These are phyloP conservation scores for Threskiornis aethiopicus DNA, from an alignment of 2,797 vertebrate genomes.

Conservation along the genomic window DNA sequence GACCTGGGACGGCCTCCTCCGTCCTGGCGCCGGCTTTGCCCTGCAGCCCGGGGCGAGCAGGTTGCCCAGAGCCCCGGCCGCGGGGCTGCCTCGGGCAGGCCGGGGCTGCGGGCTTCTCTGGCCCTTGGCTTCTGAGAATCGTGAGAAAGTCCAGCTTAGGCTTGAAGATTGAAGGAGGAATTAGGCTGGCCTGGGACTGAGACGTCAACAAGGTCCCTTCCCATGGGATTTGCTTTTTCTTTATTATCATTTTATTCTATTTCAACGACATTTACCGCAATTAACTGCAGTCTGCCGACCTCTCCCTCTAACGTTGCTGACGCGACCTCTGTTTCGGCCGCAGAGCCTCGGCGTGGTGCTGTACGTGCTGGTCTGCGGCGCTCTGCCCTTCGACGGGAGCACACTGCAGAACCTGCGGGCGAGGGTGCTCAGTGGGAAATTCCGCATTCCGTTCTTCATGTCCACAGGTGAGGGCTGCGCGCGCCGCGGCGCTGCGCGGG, in stretches of 20 bases:
- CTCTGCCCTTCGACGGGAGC: slow-evolving; percentile 96
- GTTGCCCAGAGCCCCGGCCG: not conserved
- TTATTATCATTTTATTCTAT: rapidly evolving
- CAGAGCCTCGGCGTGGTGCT: slow-evolving; percentile 96
- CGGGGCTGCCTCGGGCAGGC: not conserved
- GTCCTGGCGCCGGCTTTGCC: not conserved
- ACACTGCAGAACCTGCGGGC: slow-evolving; percentile 97
- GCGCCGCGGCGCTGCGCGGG: not conserved
- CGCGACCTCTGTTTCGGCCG: not conserved
- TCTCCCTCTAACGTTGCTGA: not conserved
- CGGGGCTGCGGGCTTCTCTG: too few relatives aligned
- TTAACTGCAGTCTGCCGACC: not conserved
- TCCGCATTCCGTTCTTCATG: slow-evolving; percentile 99
- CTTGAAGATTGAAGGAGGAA: not conserved
- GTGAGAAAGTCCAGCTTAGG: not conserved
- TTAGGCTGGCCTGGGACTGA: not conserved
- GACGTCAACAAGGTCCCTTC: not conserved
- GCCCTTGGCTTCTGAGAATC: not conserved
- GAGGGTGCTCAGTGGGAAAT: slow-evolving; percentile 95
- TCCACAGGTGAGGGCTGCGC: slow-evolving; percentile 84
- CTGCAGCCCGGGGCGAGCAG: not conserved
- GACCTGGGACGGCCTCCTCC: not conserved
- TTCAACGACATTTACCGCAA: rapidly evolving
- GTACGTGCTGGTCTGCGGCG: slow-evolving; percentile 95
- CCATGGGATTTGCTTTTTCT: too few relatives aligned